Base-by-base conservation (phyloP, 2,113 vertebrate genomes). In the Osmerus mordax region DNA sequence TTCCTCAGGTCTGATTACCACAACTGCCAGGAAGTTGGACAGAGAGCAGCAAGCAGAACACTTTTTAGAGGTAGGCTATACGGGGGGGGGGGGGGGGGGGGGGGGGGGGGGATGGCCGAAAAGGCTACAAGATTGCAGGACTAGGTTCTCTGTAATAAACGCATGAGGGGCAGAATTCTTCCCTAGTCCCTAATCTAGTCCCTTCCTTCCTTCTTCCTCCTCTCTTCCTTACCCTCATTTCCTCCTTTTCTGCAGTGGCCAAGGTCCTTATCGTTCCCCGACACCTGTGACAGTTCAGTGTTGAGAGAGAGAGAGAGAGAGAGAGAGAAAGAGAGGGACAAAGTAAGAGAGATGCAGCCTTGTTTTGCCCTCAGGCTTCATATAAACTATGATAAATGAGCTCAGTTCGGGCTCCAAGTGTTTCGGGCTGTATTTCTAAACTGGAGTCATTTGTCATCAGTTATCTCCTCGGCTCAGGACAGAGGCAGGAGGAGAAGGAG, bases 1-100 rank as follows among this genome's bases (percentile, higher is more conserved):
- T 56, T 80, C 79, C 89, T 72, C 81, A 99, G 97, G 97, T 85
- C 89, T 98, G 76, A 99, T 99, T 89, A 95, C 94, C 55, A 99
- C 97, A 19, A 99, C 97, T 0, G 94, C 96, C 61, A 95, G 97
- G 86, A 99, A 97, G 88, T 76, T 99, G 91, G 97, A 99, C 85
- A 91, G 97, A 66, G 97, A 99, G 77, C 96, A 98, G 87, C 97
- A 99, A 84, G 94, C 95, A 4, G 96, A 98, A 67, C 97, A 99
- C 88, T 96, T 99, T 88, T 89, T 99, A 67, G 97, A 99, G 96
- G 97, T 99, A 94, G 89, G 9, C 25, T 28, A 28, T 28, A 28
- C 62, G 1, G 15, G 18, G 14, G 1, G 6, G 4, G 14, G 16
- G 28, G 28, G 61, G 3, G 13, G 28, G 15, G 28, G 14, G 61